These are phyloP conservation scores for Xenopus petersii DNA, from an alignment of 2,797 vertebrate species.

Conservation along the genomic window DNA sequence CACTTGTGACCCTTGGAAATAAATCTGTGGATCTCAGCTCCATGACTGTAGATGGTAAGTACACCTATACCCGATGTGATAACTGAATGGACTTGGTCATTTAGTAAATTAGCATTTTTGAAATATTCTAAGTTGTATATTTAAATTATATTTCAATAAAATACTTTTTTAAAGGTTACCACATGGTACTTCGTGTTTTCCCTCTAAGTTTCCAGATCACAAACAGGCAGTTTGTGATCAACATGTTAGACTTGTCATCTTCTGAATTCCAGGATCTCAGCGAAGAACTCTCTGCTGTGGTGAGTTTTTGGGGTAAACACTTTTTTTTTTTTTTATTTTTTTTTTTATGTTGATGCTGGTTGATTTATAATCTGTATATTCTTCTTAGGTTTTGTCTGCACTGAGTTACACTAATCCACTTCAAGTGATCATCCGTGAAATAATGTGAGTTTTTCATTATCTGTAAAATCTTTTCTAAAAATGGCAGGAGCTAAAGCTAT, in stretches of 20 bases:
- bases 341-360: too few species aligned
- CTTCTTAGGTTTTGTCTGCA: conserved; percentile 18
- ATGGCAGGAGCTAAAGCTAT: too few species aligned
- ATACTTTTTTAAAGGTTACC: conserved; percentile 28
- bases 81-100: not conserved
- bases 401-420: conserved; percentile 21
- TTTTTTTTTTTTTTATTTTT: not conserved
- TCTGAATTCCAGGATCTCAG: conserved; percentile 34
- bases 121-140: not conserved
- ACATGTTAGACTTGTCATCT: conserved; percentile 32
- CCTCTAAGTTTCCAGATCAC: conserved; percentile 47
- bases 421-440: conserved; percentile 41
- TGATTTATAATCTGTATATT: not conserved
- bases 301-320: conserved; percentile 29
- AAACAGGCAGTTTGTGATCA: conserved; percentile 37
- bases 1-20: conserved; percentile 20
- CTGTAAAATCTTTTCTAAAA: too few species aligned
- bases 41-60: conserved; percentile 51
- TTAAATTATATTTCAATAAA: not conserved
- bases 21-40: conserved; percentile 42
- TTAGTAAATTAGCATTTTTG: not conserved
- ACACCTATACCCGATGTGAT: not conserved
- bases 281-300: conserved; percentile 23
- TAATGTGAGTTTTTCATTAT: conserved; percentile 39
- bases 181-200: conserved; percentile 42